Percentiles rank a stretch among this genome's conserved stretches.
phyloP scores from a whole-genome alignment of 2,113 vertebrate genomes.

The Colius striatus region DNA sequence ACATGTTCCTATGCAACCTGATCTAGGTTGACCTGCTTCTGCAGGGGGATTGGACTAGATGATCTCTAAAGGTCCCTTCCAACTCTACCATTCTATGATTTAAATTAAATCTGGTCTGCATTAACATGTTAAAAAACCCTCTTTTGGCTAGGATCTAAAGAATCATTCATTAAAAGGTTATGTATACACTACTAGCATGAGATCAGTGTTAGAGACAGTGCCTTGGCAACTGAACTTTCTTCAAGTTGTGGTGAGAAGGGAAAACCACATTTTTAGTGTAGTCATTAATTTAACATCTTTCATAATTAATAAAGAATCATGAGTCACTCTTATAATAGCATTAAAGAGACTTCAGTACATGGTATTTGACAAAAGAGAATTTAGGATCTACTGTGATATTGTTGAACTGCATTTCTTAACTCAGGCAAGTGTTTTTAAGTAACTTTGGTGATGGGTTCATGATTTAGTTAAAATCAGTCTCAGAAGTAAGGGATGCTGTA shows the following conservation, averaged over 20 bases:
- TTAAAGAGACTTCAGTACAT: background rate
- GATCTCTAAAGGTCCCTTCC: too few species aligned
- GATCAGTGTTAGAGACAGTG: background rate
- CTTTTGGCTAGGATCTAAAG: background rate
- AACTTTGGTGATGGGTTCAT: background rate
- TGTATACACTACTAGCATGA: background rate
- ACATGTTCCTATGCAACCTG: too few species aligned
- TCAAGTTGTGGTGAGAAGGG: background rate
- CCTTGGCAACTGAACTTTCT: conserved; percentile 8
- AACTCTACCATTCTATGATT: background rate
- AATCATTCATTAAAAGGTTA: conserved; percentile 1
- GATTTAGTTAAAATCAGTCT: background rate
- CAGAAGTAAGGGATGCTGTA: background rate
- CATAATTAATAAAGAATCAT: conserved; percentile 34
- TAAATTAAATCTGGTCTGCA: background rate
- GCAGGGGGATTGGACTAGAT: too few species aligned
- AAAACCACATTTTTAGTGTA: background rate
- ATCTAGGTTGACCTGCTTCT: too few species aligned
- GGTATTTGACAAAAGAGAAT: background rate
- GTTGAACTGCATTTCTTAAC: background rate
- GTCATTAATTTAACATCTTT: conserved; percentile 37
- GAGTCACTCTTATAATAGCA: conserved; percentile 33
- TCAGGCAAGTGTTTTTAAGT: background rate
- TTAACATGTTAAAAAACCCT: background rate
- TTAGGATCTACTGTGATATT: background rate